Evolutionary conservation across 37 sponge, comb jelly and placozoan species (phyloP).

Genomic region (Ephydatia muelleri): DNA sequence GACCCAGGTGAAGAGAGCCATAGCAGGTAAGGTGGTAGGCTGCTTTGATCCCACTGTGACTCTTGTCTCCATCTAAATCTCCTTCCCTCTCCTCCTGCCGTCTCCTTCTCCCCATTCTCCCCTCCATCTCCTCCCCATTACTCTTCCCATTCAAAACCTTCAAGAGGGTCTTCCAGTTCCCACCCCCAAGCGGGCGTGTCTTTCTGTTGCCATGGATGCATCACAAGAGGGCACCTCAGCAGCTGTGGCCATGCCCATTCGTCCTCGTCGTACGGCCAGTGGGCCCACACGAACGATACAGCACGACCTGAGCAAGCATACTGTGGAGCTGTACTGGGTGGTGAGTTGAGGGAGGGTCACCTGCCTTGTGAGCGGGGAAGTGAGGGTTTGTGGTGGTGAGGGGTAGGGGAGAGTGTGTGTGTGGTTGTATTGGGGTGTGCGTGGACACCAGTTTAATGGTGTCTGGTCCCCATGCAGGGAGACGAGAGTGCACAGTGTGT

Average conservation of each 20-base stretch:
- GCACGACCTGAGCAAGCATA: slow-evolving; percentile 5
- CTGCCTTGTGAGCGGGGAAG: not conserved
- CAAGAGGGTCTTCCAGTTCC: not conserved
- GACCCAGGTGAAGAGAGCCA: slow-evolving; percentile 11
- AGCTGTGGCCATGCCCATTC: slow-evolving; percentile 32
- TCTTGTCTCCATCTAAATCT: not conserved
- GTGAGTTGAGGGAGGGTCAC: slow-evolving; percentile 19
- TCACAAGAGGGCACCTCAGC: not conserved
- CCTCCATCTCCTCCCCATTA: not conserved
- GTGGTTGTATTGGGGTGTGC: too few species aligned
- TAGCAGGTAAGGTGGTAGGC: not conserved
- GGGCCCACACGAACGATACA: slow-evolving; percentile 8
- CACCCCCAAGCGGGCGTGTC: not conserved
- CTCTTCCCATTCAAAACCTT: not conserved
- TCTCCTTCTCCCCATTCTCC: not conserved
- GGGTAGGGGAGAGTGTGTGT: too few species aligned
- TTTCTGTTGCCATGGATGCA: not conserved
- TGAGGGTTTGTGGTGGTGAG: slow-evolving; percentile 7
- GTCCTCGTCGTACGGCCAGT: slow-evolving; percentile 13
- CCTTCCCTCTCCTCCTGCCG: not conserved
- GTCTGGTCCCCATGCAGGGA: not conserved
- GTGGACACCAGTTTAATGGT: not conserved
- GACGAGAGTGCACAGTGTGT: not conserved
- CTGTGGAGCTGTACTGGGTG: slow-evolving; percentile 64
- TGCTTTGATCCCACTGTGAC: not conserved